Percentiles rank a stretch among this genome's conserved stretches.
Conservation (phyloP, 1,140 invertebrate species). For the Anastrepha ludens region DNA sequence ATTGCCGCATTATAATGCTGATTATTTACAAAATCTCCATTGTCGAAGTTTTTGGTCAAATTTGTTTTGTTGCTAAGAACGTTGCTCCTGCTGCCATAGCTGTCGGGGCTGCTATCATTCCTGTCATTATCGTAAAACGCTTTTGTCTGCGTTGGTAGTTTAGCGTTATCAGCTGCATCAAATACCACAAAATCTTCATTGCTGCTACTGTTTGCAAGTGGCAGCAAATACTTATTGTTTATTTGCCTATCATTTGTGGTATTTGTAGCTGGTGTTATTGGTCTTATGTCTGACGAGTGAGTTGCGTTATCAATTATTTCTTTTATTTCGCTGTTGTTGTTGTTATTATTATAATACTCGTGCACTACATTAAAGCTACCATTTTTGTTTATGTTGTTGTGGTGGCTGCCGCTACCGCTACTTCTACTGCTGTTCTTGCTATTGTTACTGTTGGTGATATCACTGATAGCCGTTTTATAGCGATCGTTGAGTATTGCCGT, state of each 20-base stretch:
- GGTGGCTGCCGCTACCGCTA: not conserved
- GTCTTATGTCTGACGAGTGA: not conserved
- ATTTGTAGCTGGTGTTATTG: slow-evolving; percentile 7
- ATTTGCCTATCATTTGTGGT: slow-evolving; percentile 17
- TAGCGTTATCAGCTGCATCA: not conserved
- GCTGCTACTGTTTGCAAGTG: not conserved
- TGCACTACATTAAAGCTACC: not conserved
- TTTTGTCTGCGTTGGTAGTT: not conserved
- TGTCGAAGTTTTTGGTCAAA: not conserved
- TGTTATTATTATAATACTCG: not conserved
- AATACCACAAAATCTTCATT: not conserved
- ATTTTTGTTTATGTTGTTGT: slow-evolving; percentile 22
- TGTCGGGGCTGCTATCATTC: not conserved
- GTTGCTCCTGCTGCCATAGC: not conserved
- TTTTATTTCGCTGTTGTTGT: not conserved
- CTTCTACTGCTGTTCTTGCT: not conserved
- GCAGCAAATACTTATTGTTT: not conserved
- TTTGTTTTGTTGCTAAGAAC: not conserved
- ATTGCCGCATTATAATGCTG: not conserved
- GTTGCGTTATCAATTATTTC: not conserved
- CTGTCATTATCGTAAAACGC: not conserved
- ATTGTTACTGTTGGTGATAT: not conserved
- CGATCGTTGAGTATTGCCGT: not conserved
- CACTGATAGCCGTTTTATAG: slow-evolving; percentile 34
- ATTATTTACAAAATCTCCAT: not conserved